phyloP scores from a whole-genome alignment of 2,888 invertebrate species.

The Orchesella flavescens region DNA sequence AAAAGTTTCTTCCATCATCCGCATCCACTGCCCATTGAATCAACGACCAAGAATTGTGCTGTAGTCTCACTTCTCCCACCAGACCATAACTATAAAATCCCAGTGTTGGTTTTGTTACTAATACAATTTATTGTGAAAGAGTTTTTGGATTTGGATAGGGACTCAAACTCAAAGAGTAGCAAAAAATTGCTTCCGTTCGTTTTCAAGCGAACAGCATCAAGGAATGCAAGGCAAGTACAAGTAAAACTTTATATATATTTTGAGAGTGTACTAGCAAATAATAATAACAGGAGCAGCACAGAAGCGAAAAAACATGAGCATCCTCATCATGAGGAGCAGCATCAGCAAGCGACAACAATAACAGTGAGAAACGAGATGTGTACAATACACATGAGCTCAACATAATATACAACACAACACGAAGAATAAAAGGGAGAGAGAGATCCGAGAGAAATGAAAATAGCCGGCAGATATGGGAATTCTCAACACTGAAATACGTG shows the following conservation, averaged over 20 bases:
- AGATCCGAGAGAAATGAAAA: constrained; percentile 29
- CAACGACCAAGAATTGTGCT: not conserved
- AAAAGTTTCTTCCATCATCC: no score
- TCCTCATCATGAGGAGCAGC: constrained; percentile 5
- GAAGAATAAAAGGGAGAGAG: constrained; percentile 32
- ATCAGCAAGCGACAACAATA: constrained; percentile 10
- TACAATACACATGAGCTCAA: not conserved
- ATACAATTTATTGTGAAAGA: no score
- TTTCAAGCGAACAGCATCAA: not conserved
- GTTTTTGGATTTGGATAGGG: no score
- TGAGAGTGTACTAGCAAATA: not conserved
- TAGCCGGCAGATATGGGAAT: constrained; percentile 47
- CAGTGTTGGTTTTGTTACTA: no score
- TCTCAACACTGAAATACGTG: constrained; percentile 29
- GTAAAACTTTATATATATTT: no score
- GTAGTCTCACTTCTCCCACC: not conserved
- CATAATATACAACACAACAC: constrained; percentile 19
- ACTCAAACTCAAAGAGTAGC: no score
- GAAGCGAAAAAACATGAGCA: not conserved
- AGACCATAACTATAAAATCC: no score
- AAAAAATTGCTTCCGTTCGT: no score
- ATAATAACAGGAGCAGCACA: not conserved
- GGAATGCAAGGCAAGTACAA: no score
- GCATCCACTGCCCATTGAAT: no score
- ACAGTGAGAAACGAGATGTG: constrained; percentile 7